Evolutionary conservation across 2,888 invertebrate species (phyloP), one percentile per base, ranked within the genome.

Genomic region (Machimus atricapillus): DNA sequence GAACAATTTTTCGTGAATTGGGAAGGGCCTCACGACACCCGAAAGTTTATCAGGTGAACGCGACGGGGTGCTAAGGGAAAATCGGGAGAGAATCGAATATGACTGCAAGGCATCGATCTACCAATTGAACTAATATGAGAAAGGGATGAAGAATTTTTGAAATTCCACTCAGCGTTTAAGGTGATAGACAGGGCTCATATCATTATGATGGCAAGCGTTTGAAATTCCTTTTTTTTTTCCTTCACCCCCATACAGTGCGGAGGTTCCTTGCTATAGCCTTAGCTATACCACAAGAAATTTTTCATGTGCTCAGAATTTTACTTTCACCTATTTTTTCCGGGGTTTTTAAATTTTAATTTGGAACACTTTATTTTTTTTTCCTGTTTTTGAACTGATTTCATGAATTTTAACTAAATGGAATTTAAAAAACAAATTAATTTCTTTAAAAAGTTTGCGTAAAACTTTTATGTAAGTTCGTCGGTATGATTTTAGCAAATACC

Each of bases 1-100:
- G 85, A 85, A 74, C 73, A 85, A 74, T 85, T 85, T 85, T 46
- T 27, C 27, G 40, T 76, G 43, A 85, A 74, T 34, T 40, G 40
- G 66, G n/a, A 37, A 34, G 74, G 85, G 43, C 85, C 14, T 43
- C 37, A 40, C 79, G 46, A 27, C 85, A 82, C 56, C 74, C 73
- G 16, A 85, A 83, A 87, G 81, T 88, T 87, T 87, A 88, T 88
- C 88, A 88, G 87, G 88, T 87, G 87, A 85, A 87, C 81, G 87
- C 74, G 73, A 81, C 14, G 86, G 52, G 85, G 31, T 37, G 87
- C 23, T 66, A 27, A 23, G 66, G 66, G 66, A 27, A 23, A 19
- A 9, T 27, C 66, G 23, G 19, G 23, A 9, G 66, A 66, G 27
- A 66, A 66, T 27, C 27, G 73, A 76, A 79, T 83, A 66, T 43